A percentile compares a stretch with the other conserved stretches of the same genome.
Conservation (phyloP, 2,113 vertebrate species). For the Chaetorhynchus papuensis region DNA sequence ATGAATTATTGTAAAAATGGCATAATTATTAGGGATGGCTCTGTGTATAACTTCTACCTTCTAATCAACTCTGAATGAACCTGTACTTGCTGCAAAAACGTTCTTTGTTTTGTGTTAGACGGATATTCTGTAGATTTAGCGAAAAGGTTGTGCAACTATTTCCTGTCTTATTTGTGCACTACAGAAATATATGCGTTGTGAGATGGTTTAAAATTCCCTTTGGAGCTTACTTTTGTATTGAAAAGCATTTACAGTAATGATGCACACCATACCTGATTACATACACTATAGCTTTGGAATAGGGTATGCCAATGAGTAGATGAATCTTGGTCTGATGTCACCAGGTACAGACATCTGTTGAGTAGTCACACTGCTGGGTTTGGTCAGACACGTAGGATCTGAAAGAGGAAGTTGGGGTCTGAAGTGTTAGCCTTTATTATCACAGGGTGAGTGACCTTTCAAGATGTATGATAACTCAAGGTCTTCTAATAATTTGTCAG, state of each 20-base stretch:
- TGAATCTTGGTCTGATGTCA: neutral
- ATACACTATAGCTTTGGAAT: neutral
- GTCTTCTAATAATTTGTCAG: neutral
- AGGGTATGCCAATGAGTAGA: neutral
- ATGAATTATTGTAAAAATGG: neutral
- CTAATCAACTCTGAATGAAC: neutral
- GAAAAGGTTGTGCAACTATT: neutral
- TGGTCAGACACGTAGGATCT: neutral
- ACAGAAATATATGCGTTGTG: neutral
- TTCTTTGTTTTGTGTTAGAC: neutral
- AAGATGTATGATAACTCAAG: neutral
- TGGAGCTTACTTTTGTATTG: neutral
- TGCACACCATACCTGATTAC: neutral
- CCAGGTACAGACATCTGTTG: neutral
- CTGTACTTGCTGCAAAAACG: neutral
- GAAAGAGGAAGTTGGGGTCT: neutral
- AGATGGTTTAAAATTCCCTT: neutral
- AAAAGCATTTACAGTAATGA: neutral
- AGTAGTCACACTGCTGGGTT: neutral
- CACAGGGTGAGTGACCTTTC: slow-evolving; percentile 1
- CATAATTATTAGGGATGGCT: neutral
- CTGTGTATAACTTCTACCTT: neutral
- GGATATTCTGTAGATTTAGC: neutral
- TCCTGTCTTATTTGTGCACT: neutral
- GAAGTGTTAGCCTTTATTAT: neutral